Conservation (phyloP, 2,113 vertebrate genomes). For the Glareola pratincola region DNA sequence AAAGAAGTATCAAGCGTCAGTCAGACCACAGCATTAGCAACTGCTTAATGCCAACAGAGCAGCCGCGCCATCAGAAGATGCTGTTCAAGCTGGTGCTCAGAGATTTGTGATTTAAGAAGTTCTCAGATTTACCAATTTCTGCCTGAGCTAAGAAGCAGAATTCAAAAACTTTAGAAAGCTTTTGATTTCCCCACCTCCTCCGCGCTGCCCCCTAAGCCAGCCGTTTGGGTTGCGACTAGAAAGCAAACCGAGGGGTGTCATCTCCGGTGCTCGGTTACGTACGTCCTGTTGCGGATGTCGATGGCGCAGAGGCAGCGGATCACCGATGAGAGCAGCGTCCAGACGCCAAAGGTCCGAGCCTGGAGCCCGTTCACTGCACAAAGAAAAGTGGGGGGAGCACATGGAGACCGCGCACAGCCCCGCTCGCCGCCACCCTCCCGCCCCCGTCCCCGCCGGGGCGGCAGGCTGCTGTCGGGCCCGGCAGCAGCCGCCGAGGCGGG, state of each 20-base stretch:
- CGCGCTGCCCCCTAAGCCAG: not conserved
- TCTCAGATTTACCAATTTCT: not conserved
- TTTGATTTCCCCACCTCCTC: not conserved
- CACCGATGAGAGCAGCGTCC: constrained; percentile 92
- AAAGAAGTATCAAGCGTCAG: not conserved
- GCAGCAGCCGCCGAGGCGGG: not conserved
- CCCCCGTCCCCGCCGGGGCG: not conserved
- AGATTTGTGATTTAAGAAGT: not conserved
- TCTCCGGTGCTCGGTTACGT: constrained; percentile 49
- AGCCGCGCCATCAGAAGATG: not conserved
- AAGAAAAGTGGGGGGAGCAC: not conserved
- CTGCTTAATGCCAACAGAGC: not conserved
- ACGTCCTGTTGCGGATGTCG: constrained; percentile 94
- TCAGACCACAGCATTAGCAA: too few species aligned
- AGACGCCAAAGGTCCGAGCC: constrained; percentile 94
- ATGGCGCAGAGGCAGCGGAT: constrained; percentile 92
- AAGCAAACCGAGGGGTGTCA: not conserved
- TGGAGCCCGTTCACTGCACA: constrained; percentile 92
- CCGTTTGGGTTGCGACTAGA: not conserved
- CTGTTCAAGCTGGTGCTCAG: not conserved
- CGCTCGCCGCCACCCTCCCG: too few species aligned
- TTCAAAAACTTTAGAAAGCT: too few species aligned
- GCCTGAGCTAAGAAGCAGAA: not conserved
- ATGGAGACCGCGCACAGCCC: not conserved
- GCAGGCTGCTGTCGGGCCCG: not conserved